Conservation (phyloP, 2,888 invertebrate species). For the Mayetiola destructor region DNA sequence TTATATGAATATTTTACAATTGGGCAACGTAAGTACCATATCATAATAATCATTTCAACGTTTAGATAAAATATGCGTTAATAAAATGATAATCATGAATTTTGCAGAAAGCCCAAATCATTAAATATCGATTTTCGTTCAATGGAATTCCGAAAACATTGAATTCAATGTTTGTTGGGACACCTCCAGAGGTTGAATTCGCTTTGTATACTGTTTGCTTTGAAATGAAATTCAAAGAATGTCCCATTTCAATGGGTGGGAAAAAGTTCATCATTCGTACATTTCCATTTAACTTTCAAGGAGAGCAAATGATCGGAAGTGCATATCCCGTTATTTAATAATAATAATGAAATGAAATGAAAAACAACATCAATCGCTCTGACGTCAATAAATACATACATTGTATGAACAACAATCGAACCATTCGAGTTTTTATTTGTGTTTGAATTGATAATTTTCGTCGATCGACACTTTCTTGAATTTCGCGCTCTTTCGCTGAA, state of each 20-base stretch:
- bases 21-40: conserved; percentile 49
- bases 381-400: no score
- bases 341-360: no score
- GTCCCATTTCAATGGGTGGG: conserved; percentile 57
- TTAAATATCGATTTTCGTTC: conserved; percentile 59
- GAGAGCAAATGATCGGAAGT: conserved; percentile 65
- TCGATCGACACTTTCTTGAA: no score
- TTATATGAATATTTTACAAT: conserved; percentile 53
- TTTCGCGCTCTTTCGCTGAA: no score
- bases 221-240: conserved; percentile 57
- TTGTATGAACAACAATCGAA: no score
- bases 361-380: no score
- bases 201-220: conserved; percentile 82
- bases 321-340: conserved; percentile 74
- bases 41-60: neutral
- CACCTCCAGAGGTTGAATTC: conserved; percentile 83
- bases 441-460: no score
- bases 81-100: no score
- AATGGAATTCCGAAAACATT: conserved; percentile 61
- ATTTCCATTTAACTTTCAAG: conserved; percentile 56
- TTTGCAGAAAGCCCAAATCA: conserved; percentile 61
- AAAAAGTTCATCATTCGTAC: conserved; percentile 59
- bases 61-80: neutral
- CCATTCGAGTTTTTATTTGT: no score
- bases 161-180: conserved; percentile 64